A percentile compares a stretch with the other conserved stretches of the same genome.
Evolutionary conservation across 2,888 invertebrate species (phyloP).

Genomic region (Copidosoma aretas): DNA sequence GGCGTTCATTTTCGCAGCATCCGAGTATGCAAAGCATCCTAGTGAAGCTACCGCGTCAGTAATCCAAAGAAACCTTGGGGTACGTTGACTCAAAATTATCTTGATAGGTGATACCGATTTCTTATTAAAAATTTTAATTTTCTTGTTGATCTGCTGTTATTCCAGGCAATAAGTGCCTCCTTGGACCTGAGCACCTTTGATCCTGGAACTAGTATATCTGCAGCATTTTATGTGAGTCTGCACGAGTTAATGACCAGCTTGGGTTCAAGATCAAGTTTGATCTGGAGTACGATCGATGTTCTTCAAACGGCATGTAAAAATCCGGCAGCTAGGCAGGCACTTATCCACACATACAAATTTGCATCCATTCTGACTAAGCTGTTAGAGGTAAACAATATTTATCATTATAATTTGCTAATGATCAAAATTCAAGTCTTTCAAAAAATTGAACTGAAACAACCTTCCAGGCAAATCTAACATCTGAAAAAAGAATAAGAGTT

Average conservation of each 20-base stretch:
- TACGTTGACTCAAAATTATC: conserved; percentile 45
- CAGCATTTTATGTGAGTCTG: conserved; percentile 73
- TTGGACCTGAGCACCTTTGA: conserved; percentile 73
- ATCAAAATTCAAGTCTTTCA: too few species aligned
- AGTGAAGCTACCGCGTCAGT: conserved; percentile 54
- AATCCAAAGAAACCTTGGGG: conserved; percentile 58
- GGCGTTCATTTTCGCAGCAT: conserved; percentile 53
- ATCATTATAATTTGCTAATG: background rate
- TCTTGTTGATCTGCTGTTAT: conserved; percentile 42
- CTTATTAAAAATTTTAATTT: conserved; percentile 18
- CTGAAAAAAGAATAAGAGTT: conserved; percentile 71
- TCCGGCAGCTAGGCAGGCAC: conserved; percentile 68
- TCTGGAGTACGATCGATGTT: conserved; percentile 74
- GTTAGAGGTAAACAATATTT: conserved; percentile 63
- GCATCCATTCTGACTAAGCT: conserved; percentile 71
- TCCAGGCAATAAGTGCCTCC: conserved; percentile 71
- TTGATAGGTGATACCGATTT: background rate
- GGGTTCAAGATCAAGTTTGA: conserved; percentile 66
- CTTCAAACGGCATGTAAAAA: conserved; percentile 71
- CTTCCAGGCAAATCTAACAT: conserved; percentile 63
- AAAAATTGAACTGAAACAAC: too few species aligned
- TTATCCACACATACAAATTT: conserved; percentile 76
- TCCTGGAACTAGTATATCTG: conserved; percentile 69
- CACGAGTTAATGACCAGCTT: conserved; percentile 71
- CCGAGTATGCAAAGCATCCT: conserved; percentile 55